Conservation (phyloP, 2,888 invertebrate genomes). For the Sesamia inferens region DNA sequence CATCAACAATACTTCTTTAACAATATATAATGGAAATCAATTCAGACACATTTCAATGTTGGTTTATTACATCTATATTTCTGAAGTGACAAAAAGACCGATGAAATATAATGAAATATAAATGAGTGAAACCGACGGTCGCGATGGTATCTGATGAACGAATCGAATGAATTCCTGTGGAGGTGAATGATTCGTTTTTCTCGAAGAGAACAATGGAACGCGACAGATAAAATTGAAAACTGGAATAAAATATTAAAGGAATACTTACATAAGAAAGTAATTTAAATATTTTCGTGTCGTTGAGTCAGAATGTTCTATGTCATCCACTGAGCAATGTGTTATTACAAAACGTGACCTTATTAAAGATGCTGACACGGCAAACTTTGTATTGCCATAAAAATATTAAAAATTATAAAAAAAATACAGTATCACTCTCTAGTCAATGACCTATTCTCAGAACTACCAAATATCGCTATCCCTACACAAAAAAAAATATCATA, state of each 20-base stretch:
- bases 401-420: too few species aligned
- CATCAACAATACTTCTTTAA: neutral
- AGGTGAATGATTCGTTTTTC: conserved; percentile 60
- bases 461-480: too few species aligned
- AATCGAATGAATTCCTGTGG: conserved; percentile 70
- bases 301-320: neutral
- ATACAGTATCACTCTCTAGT: too few species aligned
- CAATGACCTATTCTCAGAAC: too few species aligned
- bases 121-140: conserved; percentile 58
- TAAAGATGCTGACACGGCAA: too few species aligned
- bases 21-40: conserved; percentile 15
- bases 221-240: conserved; percentile 44
- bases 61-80: conserved; percentile 50
- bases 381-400: too few species aligned
- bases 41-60: conserved; percentile 33
- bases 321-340: neutral
- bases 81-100: conserved; percentile 54
- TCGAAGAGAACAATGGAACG: conserved; percentile 52
- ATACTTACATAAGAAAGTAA: conserved; percentile 29
- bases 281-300: conserved; percentile 27
- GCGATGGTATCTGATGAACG: conserved; percentile 64
- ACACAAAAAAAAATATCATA: too few species aligned
- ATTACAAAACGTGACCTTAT: neutral
- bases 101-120: conserved; percentile 56
- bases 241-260: conserved; percentile 43